Evolutionary conservation across 2,888 invertebrate species (phyloP), one percentile per base, ranked within the genome.

Genomic region (Papilio gigon): DNA sequence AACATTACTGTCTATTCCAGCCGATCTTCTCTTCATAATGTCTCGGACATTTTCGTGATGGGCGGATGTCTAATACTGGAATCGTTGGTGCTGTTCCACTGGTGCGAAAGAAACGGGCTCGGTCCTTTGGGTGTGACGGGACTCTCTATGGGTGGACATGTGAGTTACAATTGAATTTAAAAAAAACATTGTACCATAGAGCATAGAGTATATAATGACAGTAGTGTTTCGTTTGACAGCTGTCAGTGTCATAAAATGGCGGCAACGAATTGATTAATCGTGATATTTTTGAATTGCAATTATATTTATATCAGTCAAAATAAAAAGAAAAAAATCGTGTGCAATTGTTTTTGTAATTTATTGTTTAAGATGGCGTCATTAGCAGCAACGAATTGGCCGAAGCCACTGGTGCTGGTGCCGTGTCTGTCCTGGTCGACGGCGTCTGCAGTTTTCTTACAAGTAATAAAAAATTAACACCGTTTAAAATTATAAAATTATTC

Each of bases 21-120:
- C 70, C 95, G 98, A 40, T 99, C 98, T 1, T 96, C 96, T 78
- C 94, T 99, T 63, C 96, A 97, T 84, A 97, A 99, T 90, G 99
- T 99, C 4, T 97, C 98, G 22, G 99, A 99, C 86, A 96, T 99
- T 83, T 99, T 99, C 93, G 97, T 99, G 74, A 99, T 99, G 99
- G 99, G 99, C 68, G 99, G 98, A 53, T 98, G 98, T 81, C 92
- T 99, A 70, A 97, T 99, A 73, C 93, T 99, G 77, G 99, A 99
- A 91, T 96, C 97, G 47, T 90, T 98, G 76, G 98, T 96, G 61
- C 92, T 99, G 74, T 94, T 99, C 74, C 96, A 98, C 87, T 99
- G 98, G 98, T 97, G 98, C 84, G 97, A 98, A 88, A 92, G 94
- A 67, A 94, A 97, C 82, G 98, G 98, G 14, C 96, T 96, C 77